Evolutionary conservation across 1,140 invertebrate species (phyloP).

Genomic region (Prorops nasuta): DNA sequence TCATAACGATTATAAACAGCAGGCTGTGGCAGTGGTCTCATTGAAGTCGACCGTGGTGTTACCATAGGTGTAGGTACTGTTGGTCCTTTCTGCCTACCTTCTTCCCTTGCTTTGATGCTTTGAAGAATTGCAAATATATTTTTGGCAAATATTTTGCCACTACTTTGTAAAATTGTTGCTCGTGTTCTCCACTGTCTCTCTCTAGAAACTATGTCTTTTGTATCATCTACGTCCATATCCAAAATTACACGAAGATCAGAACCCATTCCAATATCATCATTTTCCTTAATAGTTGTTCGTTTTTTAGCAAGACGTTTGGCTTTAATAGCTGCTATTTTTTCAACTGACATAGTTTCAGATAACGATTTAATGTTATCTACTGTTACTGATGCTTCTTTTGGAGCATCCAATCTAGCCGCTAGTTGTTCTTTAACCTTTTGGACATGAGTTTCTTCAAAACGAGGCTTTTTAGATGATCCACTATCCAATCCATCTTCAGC

Average conservation of each 20-base stretch:
- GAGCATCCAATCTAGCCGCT: slow-evolving; percentile 91
- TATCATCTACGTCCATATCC: slow-evolving; percentile 94
- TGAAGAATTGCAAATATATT: slow-evolving; percentile 91
- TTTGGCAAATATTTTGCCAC: slow-evolving; percentile 93
- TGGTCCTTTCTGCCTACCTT: slow-evolving; percentile 73
- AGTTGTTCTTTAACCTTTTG: slow-evolving; percentile 93
- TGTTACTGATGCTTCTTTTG: slow-evolving; percentile 89
- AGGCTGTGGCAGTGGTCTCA: slow-evolving; percentile 69
- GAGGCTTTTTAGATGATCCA: slow-evolving; percentile 82
- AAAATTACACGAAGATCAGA: slow-evolving; percentile 84
- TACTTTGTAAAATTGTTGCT: slow-evolving; percentile 92
- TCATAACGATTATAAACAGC: slow-evolving; percentile 95
- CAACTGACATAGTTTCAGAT: slow-evolving; percentile 94
- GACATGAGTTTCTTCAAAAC: slow-evolving; percentile 89
- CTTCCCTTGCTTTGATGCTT: slow-evolving; percentile 91
- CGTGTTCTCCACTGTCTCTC: slow-evolving; percentile 94
- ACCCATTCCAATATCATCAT: slow-evolving; percentile 82
- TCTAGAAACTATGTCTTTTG: slow-evolving; percentile 91
- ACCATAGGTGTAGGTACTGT: slow-evolving; percentile 66
- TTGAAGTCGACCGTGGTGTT: slow-evolving; percentile 67
- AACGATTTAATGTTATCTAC: slow-evolving; percentile 91
- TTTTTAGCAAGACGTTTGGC: slow-evolving; percentile 96
- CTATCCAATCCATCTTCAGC: slow-evolving; percentile 73
- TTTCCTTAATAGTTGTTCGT: slow-evolving; percentile 91
- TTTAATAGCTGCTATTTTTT: slow-evolving; percentile 97